Percentiles rank a stretch among this genome's conserved stretches.
Conservation (phyloP, 35 echinoderm and acorn worm genomes). For the Strongylocentrotus purpuratus region DNA sequence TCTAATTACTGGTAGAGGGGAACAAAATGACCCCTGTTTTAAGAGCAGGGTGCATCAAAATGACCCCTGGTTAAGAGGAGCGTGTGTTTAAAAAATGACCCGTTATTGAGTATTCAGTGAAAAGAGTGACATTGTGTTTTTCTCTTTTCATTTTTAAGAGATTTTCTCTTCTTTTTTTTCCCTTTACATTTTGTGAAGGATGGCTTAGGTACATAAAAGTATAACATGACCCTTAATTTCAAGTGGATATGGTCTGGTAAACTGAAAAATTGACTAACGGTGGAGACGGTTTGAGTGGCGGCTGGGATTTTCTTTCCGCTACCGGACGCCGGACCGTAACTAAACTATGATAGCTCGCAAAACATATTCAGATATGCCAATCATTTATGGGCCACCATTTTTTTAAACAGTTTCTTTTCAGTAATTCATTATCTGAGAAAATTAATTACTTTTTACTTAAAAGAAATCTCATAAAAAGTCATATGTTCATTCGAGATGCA, state of each 20-base stretch:
- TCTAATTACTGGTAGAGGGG: background rate
- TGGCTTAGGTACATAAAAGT: background rate
- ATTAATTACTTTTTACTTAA: background rate
- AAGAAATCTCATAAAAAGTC: too few species aligned
- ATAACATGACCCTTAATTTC: background rate
- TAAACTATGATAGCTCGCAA: background rate
- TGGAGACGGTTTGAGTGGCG: background rate
- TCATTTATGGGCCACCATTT: background rate
- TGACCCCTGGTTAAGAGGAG: background rate
- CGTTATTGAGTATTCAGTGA: background rate
- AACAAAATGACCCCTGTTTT: slow-evolving; percentile 11
- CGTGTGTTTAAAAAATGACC: background rate
- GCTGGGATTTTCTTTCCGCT: background rate
- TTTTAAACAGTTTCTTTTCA: background rate
- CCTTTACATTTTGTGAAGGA: background rate
- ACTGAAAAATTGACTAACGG: background rate
- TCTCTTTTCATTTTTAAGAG: too few species aligned
- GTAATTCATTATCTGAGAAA: background rate
- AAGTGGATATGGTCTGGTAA: background rate
- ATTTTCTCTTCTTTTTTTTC: background rate
- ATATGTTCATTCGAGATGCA: too few species aligned
- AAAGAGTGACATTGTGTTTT: background rate
- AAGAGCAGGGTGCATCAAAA: background rate
- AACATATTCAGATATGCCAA: background rate
- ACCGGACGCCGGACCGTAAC: background rate